Evolutionary conservation across 2,888 invertebrate species (phyloP), one percentile per base, ranked within the genome.

Genomic region (Prenolepis imparis): DNA sequence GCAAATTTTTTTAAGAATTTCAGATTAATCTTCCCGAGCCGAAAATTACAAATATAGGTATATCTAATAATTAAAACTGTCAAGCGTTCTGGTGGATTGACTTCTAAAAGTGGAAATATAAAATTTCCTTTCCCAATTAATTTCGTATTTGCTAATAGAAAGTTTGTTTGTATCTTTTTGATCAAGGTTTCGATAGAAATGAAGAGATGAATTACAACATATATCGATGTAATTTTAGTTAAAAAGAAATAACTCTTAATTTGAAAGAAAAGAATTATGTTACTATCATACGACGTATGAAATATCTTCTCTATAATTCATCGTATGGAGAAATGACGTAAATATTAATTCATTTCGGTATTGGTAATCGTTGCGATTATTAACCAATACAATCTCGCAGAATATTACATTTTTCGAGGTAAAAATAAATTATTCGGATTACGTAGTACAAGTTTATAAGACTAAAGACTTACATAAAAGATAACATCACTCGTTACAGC

Each of bases 401-500:
- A 44, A 44, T 48, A 59, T 70, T 78, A 59, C 57, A 44, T 78
- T 78, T 72, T 39, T 9, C 32, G 15, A 24, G 18, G 18, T 72
- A 80, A 80, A 80, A 72, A 44, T 72, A 72, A 80, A 55, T 36
- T 48, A 21, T 41, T n/a, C n/a, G 15, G 44, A 70, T 78, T 78
- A 59, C 72, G 59, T 12, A 68, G 77, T 11, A n/a, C n/a, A 28
- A 18, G 44, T 18, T 12, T 48, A 21, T 32, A 44, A 70, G 57
- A 18, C 59, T n/a, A 61, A 18, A 21, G 44, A 24, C 78, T 80
- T 80, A 80, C 57, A 61, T 78, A 78, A 78, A 44, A 18, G 24
- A 32, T 52, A 52, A 78, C 78, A 72, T 78, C 70, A 44, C 57
- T 72, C 78, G 72, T 59, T 61, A 61, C 59, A 70, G 57, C 78